Evolutionary conservation across 1,140 invertebrate genomes (phyloP), one percentile per base, ranked within the genome.

Genomic region (Drosophila fuyamai): DNA sequence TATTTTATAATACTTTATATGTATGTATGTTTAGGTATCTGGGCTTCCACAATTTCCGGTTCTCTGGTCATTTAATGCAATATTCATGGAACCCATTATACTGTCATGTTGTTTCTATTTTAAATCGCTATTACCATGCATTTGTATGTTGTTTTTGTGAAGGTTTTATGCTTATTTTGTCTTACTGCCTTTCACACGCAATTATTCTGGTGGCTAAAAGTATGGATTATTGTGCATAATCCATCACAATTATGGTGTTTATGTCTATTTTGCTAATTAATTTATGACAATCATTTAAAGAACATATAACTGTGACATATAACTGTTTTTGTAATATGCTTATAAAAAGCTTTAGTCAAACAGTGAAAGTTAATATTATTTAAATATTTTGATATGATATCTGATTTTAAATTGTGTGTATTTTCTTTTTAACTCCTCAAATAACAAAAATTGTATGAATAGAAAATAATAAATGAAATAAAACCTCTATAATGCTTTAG

Each of bases 21-120:
- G 12, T 16, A 23, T 13, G 12, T 27, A 13, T 10, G n/a, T 44
- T 32, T 13, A 14, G 16, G 12, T 36, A 10, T 48, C 6, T 27
- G 46, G 2, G 10, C n/a, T 48, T 48, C 13, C 23, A 48, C 16
- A 40, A 57, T 32, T 62, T 62, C 55, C 38, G 55, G 40, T 60
- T 18, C 55, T 7, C n/a, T 23, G 46, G 46, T 5, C 47, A 53
- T 56, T 40, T 16, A 61, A 56, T 60, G 60, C 10, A 35, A 43
- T 44, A 63, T 63, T 60, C 55, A 63, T 23, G 16, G 6, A 5
- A 9, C 38, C 29, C 27, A 62, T 41, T 59, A 10, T 35, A 51
- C 48, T 35, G 48, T 51, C 48, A 35, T 51, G 48, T 16, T 51
- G 8, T 51, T 51, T 12, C 29, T 51, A 35, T 35, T 51, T 35